Evolutionary conservation across 2,888 invertebrate species (phyloP), one percentile per base, ranked within the genome.

Genomic region (Pristionchus arcanus): DNA sequence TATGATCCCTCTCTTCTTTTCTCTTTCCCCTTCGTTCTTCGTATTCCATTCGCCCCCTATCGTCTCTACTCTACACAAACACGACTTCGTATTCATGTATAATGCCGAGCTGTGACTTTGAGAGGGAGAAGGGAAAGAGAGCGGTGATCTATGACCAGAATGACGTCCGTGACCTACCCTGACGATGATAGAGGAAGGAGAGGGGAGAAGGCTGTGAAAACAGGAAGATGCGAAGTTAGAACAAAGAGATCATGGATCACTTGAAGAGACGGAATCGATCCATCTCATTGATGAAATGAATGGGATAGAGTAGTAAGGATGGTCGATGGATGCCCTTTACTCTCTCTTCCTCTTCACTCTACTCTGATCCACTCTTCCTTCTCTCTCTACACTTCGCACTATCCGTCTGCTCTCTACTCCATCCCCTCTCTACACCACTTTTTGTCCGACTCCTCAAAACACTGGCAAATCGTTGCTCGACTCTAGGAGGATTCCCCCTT

Each of bases 1-100:
- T 42, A 77, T 77, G 77, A 77, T 77, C 77, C 77, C 77, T 37
- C 42, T 5, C 5, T 28, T 71, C 31, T 37, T 42, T 37, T 42
- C 37, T 5, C 37, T 21, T 42, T 77, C 21, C 19, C 31, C 77
- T 16, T 25, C 77, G 19, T 49, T 71, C 31, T 71, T 71, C 71
- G 42, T 49, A 49, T 71, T 71, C 31, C 42, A 37, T 77, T 21
- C 25, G 13, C 74, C 28, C 66, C 68, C 68, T 71, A 77, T 77
- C 77, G 77, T 77, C 77, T 77, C 37, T 42, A 25, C 59, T 59
- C 63, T 77, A 77, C 77, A 77, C 77, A 77, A 77, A 77, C 77
- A 77, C 77, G 77, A 77, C 77, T 77, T 77, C 77, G 77, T 77
- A 77, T 77, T 77, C 77, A 77, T 77, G 77, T 77, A 77, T 42